Percentiles rank a stretch among this genome's conserved stretches.
These are phyloP conservation scores for Orientallactaga sibirica DNA, from an alignment of 2,797 vertebrate genomes.

Conservation along the genomic window DNA sequence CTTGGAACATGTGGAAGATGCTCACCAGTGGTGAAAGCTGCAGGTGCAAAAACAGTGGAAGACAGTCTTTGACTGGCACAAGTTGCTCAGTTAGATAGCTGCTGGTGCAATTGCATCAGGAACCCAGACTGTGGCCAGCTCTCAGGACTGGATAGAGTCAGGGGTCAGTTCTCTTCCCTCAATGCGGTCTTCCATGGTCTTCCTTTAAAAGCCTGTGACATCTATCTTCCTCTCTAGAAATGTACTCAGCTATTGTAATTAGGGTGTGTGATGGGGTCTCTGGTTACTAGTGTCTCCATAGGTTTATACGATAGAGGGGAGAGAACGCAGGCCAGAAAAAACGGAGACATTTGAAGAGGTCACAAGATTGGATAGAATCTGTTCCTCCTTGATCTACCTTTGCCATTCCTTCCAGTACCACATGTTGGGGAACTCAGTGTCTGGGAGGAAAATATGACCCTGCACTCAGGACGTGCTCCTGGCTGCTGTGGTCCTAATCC, in stretches of 20 bases:
- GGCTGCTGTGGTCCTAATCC: rapidly evolving
- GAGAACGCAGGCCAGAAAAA: not conserved
- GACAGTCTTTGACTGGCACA: conserved; percentile 97
- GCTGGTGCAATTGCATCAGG: too few species aligned
- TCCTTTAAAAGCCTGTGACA: not conserved
- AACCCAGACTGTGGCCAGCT: not conserved
- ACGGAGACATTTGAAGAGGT: not conserved
- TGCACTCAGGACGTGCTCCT: not conserved
- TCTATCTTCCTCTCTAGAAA: not conserved
- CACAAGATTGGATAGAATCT: not conserved
- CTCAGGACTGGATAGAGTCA: not conserved
- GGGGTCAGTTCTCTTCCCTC: not conserved
- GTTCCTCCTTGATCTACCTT: not conserved
- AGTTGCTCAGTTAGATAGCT: conserved; percentile 94
- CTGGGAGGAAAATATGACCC: not conserved
- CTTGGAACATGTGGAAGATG: conserved; percentile 96
- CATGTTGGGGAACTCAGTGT: not conserved
- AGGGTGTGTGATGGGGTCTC: not conserved
- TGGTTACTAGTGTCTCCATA: not conserved
- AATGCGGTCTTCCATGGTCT: rapidly evolving
- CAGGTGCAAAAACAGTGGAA: conserved; percentile 98
- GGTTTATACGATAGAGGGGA: not conserved
- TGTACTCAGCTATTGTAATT: not conserved
- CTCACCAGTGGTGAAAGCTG: conserved; percentile 98
- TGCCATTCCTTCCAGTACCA: not conserved